phyloP scores from a whole-genome alignment of 2,888 invertebrate species.

The Brachyopa scutellaris region DNA sequence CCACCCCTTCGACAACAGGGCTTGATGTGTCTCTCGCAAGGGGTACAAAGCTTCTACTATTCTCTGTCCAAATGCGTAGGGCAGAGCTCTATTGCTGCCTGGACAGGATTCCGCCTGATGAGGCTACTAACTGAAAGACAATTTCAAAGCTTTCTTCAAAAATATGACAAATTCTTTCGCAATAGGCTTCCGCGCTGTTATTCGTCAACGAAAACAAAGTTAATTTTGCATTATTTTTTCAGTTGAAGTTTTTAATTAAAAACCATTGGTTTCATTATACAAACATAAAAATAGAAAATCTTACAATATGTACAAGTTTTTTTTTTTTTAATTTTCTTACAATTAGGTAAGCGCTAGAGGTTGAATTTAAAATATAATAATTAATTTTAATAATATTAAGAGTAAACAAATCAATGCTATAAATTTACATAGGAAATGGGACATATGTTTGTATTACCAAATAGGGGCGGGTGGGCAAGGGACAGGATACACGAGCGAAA shows the following conservation, averaged over 20 bases:
- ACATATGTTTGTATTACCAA: constrained; percentile 48
- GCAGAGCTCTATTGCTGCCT: too few species aligned
- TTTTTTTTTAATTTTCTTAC: constrained; percentile 70
- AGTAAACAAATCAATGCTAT: constrained; percentile 68
- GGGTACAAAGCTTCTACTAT: too few species aligned
- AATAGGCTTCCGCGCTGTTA: too few species aligned
- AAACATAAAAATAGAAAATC: constrained; percentile 79
- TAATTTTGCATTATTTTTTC: constrained; percentile 74
- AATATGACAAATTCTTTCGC: too few species aligned
- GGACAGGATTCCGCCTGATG: too few species aligned
- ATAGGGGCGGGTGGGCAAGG: constrained; percentile 38
- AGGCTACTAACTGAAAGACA: too few species aligned
- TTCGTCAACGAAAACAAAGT: too few species aligned
- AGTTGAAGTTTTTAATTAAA: constrained; percentile 77
- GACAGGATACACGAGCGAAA: constrained; percentile 43
- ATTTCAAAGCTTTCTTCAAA: too few species aligned
- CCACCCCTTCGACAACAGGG: too few species aligned
- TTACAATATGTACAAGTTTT: constrained; percentile 78
- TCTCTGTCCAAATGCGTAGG: too few species aligned
- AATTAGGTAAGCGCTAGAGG: constrained; percentile 71
- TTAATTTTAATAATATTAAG: constrained; percentile 66
- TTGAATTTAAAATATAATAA: constrained; percentile 71
- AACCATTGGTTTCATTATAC: constrained; percentile 78
- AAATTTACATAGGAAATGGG: constrained; percentile 70
- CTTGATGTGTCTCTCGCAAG: too few species aligned